Percentiles rank a stretch among this genome's conserved stretches.
These are phyloP conservation scores for Stenurella melanura DNA, from an alignment of 2,888 invertebrate genomes.

Conservation along the genomic window DNA sequence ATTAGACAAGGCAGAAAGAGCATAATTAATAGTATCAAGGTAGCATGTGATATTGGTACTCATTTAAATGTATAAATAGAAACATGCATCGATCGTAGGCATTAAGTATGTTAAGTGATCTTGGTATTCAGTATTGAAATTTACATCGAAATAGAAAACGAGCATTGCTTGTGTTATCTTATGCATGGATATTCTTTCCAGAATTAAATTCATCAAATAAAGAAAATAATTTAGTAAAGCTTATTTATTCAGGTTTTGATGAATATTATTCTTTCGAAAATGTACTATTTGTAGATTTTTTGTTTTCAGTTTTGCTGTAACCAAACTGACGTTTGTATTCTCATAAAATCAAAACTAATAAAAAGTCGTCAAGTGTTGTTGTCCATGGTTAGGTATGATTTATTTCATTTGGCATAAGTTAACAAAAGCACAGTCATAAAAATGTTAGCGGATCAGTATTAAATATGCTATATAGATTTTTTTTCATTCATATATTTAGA, in stretches of 20 bases:
- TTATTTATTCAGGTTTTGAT: no score
- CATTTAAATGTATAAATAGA: background rate
- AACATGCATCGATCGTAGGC: no score
- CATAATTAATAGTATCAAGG: slow-evolving; percentile 5
- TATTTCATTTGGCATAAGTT: background rate
- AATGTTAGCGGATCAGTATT: background rate
- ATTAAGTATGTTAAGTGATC: background rate
- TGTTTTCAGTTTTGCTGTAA: no score
- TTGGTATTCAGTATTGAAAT: background rate
- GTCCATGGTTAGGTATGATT: background rate
- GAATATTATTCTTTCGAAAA: no score
- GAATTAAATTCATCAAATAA: no score
- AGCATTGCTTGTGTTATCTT: no score
- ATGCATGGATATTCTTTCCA: no score
- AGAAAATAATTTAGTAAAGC: no score
- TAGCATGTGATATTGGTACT: background rate
- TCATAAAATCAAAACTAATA: no score
- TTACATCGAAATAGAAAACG: background rate
- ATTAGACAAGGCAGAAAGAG: background rate
- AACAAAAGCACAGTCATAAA: background rate
- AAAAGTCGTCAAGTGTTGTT: no score
- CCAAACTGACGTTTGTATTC: no score
- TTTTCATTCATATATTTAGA: background rate
- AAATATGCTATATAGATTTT: background rate
- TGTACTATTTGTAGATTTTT: no score